Percentiles rank a stretch among this genome's conserved stretches.
phyloP scores from a whole-genome alignment of 2,113 vertebrate species.

The Cyanoderma ruficeps region DNA sequence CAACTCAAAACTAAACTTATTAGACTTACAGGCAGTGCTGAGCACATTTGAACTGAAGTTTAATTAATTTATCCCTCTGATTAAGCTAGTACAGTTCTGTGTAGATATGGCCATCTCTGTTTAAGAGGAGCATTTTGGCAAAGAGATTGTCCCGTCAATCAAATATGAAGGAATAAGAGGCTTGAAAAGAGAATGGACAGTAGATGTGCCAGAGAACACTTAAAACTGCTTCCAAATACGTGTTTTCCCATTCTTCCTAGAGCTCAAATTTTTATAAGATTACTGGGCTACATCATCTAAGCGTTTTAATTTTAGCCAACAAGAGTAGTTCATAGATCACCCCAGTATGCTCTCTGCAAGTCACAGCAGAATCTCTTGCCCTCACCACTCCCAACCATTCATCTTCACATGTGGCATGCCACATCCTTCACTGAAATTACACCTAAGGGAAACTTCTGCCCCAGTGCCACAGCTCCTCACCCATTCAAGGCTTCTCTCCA shows the following conservation, averaged over 20 bases:
- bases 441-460: neutral
- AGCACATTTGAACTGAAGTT: neutral
- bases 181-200: neutral
- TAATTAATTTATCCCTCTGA: neutral
- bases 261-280: neutral
- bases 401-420: rapidly evolving
- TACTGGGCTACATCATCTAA: neutral
- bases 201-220: neutral
- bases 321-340: neutral
- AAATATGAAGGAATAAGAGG: neutral
- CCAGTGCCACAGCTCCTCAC: neutral
- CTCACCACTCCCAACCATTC: neutral
- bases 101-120: neutral
- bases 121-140: neutral
- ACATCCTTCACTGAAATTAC: neutral
- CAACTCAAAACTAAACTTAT: neutral
- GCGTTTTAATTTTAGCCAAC: neutral
- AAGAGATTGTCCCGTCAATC: neutral
- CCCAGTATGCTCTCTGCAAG: neutral
- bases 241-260: neutral
- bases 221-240: neutral
- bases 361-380: neutral
- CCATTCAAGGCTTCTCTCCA: neutral
- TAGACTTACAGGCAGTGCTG: neutral
- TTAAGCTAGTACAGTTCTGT: neutral